These are phyloP conservation scores for Plebejus anna DNA, from an alignment of 2,888 invertebrate species.

Conservation along the genomic window DNA sequence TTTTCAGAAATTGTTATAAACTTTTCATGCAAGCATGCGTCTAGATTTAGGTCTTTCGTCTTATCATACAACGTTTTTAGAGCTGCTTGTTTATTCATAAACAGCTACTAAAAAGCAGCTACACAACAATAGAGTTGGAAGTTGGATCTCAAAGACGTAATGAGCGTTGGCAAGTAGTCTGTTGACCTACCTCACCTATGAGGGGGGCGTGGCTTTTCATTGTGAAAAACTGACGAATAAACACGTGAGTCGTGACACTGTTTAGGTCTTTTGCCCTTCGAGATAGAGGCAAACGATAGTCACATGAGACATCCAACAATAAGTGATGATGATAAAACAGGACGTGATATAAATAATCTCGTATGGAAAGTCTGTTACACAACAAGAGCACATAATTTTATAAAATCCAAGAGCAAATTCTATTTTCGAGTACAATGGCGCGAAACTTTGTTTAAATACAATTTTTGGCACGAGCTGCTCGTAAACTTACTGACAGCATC, in stretches of 20 bases:
- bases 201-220: slow-evolving; percentile 16
- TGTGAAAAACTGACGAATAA: slow-evolving; percentile 3
- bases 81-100: slow-evolving; percentile 8
- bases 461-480: slow-evolving; percentile 33
- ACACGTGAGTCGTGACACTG: background rate
- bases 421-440: slow-evolving; percentile 31
- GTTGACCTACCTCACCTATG: slow-evolving; percentile 35
- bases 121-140: slow-evolving; percentile 20
- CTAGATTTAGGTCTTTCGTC: background rate
- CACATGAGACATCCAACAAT: slow-evolving; percentile 1
- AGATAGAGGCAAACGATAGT: background rate
- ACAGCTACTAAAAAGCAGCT: slow-evolving; percentile 7
- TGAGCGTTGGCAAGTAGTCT: slow-evolving; percentile 31
- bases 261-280: background rate
- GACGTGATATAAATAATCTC: slow-evolving; percentile 5
- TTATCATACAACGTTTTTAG: background rate
- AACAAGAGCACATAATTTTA: slow-evolving; percentile 28
- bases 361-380: background rate
- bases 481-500: slow-evolving; percentile 30
- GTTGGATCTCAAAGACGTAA: slow-evolving; percentile 15
- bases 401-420: slow-evolving; percentile 37
- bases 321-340: slow-evolving; percentile 9
- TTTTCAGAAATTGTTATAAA: background rate
- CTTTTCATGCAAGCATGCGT: background rate
- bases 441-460: slow-evolving; percentile 33